Evolutionary conservation across 2,888 invertebrate species (phyloP).

Genomic region (Tuta absoluta): DNA sequence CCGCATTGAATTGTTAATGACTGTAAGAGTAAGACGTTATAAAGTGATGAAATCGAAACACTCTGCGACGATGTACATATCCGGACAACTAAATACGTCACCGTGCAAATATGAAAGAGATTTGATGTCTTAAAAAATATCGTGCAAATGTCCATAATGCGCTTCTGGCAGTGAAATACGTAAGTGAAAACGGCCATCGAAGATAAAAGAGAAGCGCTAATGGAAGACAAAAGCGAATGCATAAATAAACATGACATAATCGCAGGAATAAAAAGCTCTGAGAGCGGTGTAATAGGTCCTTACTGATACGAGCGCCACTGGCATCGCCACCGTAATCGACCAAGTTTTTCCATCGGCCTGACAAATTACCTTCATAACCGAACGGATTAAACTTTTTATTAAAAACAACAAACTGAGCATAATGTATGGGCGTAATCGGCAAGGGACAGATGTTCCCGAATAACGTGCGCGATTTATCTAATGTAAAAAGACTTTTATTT

Average conservation of each 20-base stretch:
- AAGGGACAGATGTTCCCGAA: constrained; percentile 79
- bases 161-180: constrained; percentile 51
- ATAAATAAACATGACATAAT: constrained; percentile 77
- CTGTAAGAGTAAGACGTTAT: constrained; percentile 64
- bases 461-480: constrained; percentile 79
- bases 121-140: constrained; percentile 53
- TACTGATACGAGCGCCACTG: constrained; percentile 33
- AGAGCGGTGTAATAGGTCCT: constrained; percentile 45
- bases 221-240: constrained; percentile 76
- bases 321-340: constrained; percentile 69
- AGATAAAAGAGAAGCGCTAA: constrained; percentile 68
- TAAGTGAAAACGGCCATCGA: constrained; percentile 60
- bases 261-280: constrained; percentile 59
- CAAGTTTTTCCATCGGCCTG: constrained; percentile 79
- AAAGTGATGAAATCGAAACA: constrained; percentile 71
- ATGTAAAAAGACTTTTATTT: constrained; percentile 80
- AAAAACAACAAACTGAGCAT: constrained; percentile 81
- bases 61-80: constrained; percentile 58
- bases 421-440: constrained; percentile 79
- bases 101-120: constrained; percentile 51
- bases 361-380: constrained; percentile 80
- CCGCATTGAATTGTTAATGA: constrained; percentile 77
- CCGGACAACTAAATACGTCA: constrained; percentile 49
- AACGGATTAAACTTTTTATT: constrained; percentile 81
- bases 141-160: constrained; percentile 48